Evolutionary conservation across 2,113 vertebrate species (phyloP), one percentile per base, ranked within the genome.

Genomic region (Pavo muticus): DNA sequence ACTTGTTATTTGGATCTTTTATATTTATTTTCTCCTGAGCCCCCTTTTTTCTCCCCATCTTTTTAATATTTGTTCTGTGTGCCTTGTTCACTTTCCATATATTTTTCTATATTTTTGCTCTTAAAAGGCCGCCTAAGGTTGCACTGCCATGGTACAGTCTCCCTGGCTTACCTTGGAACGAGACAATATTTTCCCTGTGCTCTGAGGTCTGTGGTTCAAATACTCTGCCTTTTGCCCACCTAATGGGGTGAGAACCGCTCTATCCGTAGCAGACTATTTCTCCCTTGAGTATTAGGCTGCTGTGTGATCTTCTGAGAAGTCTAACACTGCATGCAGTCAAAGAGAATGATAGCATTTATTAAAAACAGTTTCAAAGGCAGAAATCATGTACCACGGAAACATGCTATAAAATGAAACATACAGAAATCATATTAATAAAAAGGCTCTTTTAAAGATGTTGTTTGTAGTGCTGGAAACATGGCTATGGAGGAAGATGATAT

Each of bases 141-240:
- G 65, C 73, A 50, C 44, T 86, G 90, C 87, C 29, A 6, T 87
- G 84, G 90, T 74, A 61, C 32, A 69, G 73, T 74, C 75, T 91
- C 50, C 74, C 48, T 93, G 84, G 82, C 60, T 95, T 95, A 85
- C 94, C 30, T 84, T 94, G 65, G 86, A 97, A 86, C 35, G 74
- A 91, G 88, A 96, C 86, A 95, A 24, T 92, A 83, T 94, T 96
- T 94, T 84, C 73, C 88, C 77, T 95, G 84, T 96, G 57, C 93
- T 96, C 84, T 96, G 89, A 91, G 86, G 91, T 95, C 81, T 95
- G 94, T 81, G 87, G 92, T 94, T 95, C 69, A 94, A 92, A 89
- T 15, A 56, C 61, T 74, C 75, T 89, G 77, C 72, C 56, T 93
- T 94, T 88, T 95, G 88, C 91, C 61, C 86, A 84, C 67, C 92